Conservation (phyloP, 2,888 invertebrate species). For the Dasypogon diadema region DNA sequence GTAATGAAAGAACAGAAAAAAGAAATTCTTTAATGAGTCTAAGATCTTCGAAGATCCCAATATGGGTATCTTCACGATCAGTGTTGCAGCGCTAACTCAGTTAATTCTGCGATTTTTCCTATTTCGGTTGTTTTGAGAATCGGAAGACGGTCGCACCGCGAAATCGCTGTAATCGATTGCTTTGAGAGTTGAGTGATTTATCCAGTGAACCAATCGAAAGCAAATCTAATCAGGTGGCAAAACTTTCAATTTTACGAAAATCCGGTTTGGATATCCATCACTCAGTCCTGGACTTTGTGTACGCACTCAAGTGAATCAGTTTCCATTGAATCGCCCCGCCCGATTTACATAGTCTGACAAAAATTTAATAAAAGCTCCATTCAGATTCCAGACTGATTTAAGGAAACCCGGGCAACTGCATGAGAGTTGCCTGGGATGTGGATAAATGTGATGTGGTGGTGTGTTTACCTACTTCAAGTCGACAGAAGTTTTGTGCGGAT, state of each 20-base stretch:
- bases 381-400: no score
- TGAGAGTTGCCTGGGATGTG: background rate
- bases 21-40: constrained; percentile 40
- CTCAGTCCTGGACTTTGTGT: background rate
- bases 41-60: constrained; percentile 6
- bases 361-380: no score
- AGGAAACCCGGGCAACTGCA: background rate
- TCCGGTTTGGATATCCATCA: constrained; percentile 1
- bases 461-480: background rate
- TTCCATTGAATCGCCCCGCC: background rate
- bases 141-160: background rate
- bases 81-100: constrained; percentile 1
- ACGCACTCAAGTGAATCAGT: constrained; percentile 2
- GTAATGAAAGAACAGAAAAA: constrained; percentile 28
- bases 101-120: constrained; percentile 29
- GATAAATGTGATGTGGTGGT: constrained; percentile 21
- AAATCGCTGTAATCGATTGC: constrained; percentile 7
- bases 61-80: constrained; percentile 24
- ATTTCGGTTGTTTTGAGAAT: constrained; percentile 25
- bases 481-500: background rate
- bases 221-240: constrained; percentile 6
- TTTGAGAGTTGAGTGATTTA: background rate
- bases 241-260: constrained; percentile 27
- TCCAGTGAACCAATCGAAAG: background rate
- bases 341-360: no score